Evolutionary conservation across 2,797 vertebrate genomes (phyloP).

Genomic region (Luscinia megarhynchos): DNA sequence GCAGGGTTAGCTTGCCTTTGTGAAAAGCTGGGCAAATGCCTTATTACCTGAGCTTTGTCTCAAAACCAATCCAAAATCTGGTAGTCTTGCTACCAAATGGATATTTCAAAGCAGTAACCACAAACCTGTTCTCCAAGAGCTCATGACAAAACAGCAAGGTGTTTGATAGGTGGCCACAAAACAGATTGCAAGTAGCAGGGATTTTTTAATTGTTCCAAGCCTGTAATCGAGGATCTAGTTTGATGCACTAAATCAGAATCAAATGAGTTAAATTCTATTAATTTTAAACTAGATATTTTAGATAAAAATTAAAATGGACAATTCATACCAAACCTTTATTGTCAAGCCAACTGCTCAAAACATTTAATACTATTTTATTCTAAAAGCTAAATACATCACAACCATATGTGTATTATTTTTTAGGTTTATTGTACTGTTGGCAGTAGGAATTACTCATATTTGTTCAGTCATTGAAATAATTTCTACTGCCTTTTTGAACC

Average conservation of each 20-base stretch:
- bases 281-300: not conserved
- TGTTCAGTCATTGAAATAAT: slow-evolving; percentile 6
- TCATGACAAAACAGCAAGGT: not conserved
- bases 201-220: not conserved
- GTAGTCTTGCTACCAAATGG: not conserved
- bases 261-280: not conserved
- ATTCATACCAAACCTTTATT: not conserved
- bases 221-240: not conserved
- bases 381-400: not conserved
- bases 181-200: not conserved
- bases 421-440: not conserved
- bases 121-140: not conserved
- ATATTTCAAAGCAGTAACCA: not conserved
- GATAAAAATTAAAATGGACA: not conserved
- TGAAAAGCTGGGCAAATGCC: not conserved
- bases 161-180: not conserved
- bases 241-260: not conserved
- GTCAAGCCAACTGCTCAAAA: not conserved
- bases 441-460: not conserved
- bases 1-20: not conserved
- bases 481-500: not conserved
- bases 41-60: not conserved
- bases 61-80: not conserved
- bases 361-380: not conserved
- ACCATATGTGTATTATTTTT: not conserved